Percentiles rank a stretch among this genome's conserved stretches.
phyloP scores from a whole-genome alignment of 2,797 vertebrate genomes.

The Trichosurus vulpecula region DNA sequence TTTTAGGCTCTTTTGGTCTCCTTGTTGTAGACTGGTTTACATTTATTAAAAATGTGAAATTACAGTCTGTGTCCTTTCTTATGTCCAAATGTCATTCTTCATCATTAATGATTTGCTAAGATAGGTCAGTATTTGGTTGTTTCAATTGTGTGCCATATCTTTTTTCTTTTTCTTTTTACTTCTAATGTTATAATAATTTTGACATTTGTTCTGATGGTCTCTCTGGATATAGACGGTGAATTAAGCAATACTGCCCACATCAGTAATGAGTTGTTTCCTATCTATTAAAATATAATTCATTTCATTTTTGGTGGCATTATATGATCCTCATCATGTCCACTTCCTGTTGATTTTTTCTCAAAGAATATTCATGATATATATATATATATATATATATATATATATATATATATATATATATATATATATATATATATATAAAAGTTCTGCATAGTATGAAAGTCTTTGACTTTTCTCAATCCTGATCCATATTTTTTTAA shows the following conservation, averaged over 20 bases:
- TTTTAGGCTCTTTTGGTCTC: neutral
- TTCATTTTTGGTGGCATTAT: neutral
- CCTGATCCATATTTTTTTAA: neutral
- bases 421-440: no score
- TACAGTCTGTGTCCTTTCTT: neutral
- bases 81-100: neutral
- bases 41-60: neutral
- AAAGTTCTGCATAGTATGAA: neutral
- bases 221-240: neutral
- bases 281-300: no score
- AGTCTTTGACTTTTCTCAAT: neutral
- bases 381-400: no score
- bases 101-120: neutral
- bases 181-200: neutral
- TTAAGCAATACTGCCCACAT: neutral
- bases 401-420: no score
- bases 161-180: neutral
- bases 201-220: neutral
- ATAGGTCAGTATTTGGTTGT: neutral
- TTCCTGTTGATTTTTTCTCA: neutral
- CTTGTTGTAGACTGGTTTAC: neutral
- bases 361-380: neutral
- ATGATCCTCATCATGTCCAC: neutral
- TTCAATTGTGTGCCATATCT: neutral
- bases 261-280: neutral